Evolutionary conservation across 2,888 invertebrate species (phyloP), one percentile per base, ranked within the genome.

Genomic region (Liposcelis brunnea): DNA sequence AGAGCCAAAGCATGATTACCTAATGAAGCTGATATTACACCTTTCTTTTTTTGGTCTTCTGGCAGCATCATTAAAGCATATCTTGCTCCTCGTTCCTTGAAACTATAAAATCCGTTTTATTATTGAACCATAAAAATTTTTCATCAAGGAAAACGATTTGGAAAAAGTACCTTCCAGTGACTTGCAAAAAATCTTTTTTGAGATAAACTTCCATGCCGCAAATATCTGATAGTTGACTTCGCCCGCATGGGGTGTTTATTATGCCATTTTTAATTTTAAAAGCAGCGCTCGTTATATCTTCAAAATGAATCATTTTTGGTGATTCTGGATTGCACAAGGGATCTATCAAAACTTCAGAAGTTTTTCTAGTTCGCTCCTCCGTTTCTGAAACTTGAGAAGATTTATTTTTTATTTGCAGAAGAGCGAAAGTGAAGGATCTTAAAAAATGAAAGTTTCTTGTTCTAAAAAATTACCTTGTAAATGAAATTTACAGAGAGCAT

Each of bases 181-280:
- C 78, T 65, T 94, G 93, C 11, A 90, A 70, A 60, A 87, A 93
- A 62, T 95, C 94, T 61, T 91, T 91, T 65, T 94, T 95, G 54
- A 94, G 71, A 63, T 76, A 94, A 51, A 95, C 71, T 31, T 91
- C 81, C 79, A 93, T 84, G 37, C 78, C 84, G 46, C 77, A 77
- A 40, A 72, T 57, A 2, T 73, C 67, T 1, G 90, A 86, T 62
- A 91, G 72, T 55, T 83, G 81, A 57, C 72, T 70, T 68, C 86
- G 91, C 60, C 77, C 75, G 62, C 93, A 93, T 44, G 91, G 86
- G 46, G 93, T 93, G 55, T 75, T 73, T 48, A 79, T 70, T 43
- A 94, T 74, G 37, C 87, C 87, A 55, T 74, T 75, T 61, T 81
- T 82, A 49, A 94, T 87, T 59, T 82, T 77, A 61, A 79, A 91